Percentiles rank a stretch among this genome's conserved stretches.
Conservation (phyloP, 1,140 invertebrate species). For the Macrobrachium nipponense region DNA sequence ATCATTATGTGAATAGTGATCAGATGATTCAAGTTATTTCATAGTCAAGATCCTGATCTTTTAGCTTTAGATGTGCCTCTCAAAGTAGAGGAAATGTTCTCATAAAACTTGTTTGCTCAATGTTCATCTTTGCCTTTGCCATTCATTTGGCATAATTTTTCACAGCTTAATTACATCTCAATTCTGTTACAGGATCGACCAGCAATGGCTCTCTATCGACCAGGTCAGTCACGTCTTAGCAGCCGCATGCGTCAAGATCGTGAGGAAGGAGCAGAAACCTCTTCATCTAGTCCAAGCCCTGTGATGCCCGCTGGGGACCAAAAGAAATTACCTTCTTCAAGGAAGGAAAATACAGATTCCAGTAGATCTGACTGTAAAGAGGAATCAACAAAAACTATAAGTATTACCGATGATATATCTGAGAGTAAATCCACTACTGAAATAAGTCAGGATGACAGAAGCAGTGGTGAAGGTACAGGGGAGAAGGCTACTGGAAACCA, state of each 20-base stretch:
- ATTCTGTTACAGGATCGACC: conserved; percentile 41
- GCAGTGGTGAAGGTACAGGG: not conserved
- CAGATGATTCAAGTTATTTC: not conserved
- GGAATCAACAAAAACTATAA: not conserved
- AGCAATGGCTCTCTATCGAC: conserved; percentile 52
- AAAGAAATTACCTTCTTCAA: conserved; percentile 16
- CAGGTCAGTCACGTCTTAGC: conserved; percentile 49
- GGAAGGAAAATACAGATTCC: conserved; percentile 22
- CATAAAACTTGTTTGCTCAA: no score
- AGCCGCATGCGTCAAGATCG: conserved; percentile 35
- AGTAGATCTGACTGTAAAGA: not conserved
- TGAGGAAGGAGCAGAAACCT: conserved; percentile 47
- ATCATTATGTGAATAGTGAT: not conserved
- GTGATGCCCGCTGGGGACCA: conserved; percentile 34
- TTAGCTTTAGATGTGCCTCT: no score
- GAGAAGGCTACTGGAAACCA: not conserved
- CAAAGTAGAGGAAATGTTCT: no score
- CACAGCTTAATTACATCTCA: not conserved
- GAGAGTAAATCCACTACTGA: not conserved
- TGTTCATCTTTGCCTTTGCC: no score
- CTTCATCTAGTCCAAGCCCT: conserved; percentile 51
- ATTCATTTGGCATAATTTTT: no score
- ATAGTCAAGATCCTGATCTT: no score
- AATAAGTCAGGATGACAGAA: not conserved
- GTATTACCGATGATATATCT: not conserved